These are phyloP conservation scores for Gavia stellata DNA, from an alignment of 2,113 vertebrate genomes.

Conservation along the genomic window DNA sequence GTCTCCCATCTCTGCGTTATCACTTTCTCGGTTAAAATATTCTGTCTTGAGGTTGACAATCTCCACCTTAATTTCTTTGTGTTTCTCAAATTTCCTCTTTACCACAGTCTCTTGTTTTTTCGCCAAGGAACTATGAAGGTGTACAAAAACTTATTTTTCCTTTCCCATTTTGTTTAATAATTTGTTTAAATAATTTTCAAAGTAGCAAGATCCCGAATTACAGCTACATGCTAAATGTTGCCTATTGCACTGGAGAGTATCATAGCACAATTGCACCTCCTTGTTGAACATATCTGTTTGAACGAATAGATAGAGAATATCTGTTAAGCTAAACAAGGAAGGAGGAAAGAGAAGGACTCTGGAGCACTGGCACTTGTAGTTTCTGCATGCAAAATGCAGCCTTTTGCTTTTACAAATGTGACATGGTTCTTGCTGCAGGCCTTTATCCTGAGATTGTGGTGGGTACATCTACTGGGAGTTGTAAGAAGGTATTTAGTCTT, in stretches of 20 bases:
- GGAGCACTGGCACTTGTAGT: rapidly evolving
- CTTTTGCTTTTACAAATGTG: neutral
- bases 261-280: neutral
- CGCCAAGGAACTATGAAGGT: neutral
- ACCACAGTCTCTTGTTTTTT: neutral
- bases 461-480: neutral
- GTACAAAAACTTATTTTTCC: neutral
- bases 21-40: neutral
- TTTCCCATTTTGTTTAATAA: neutral
- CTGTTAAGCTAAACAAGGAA: neutral
- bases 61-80: neutral
- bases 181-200: neutral
- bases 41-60: neutral
- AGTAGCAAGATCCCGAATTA: neutral
- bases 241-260: neutral
- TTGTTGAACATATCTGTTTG: neutral
- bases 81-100: neutral
- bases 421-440: neutral
- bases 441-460: neutral
- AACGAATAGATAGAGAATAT: neutral
- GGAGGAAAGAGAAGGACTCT: neutral
- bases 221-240: neutral
- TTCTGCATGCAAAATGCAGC: neutral
- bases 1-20: neutral
- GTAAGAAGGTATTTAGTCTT: neutral